Evolutionary conservation across 2,888 invertebrate species (phyloP).

Genomic region (Euproctis similis): DNA sequence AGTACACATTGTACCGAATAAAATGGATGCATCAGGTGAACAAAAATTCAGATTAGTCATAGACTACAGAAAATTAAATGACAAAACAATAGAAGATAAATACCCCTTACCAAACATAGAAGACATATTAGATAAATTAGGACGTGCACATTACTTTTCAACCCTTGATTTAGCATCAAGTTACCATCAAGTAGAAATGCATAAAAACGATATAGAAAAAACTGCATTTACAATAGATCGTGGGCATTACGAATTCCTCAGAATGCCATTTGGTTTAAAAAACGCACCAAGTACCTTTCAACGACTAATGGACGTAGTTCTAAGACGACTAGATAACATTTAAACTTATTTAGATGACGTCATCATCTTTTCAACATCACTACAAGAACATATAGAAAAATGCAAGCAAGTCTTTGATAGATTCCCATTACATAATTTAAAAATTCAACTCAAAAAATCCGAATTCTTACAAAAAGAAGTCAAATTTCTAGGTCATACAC

Average conservation of each 20-base stretch:
- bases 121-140: slow-evolving; percentile 20
- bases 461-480: slow-evolving; percentile 18
- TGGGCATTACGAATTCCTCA: slow-evolving; percentile 31
- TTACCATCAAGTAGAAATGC: slow-evolving; percentile 17
- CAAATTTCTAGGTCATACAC: slow-evolving; percentile 11
- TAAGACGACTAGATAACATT: slow-evolving; percentile 25
- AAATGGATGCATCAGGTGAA: slow-evolving; percentile 5
- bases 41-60: slow-evolving; percentile 7
- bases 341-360: slow-evolving; percentile 9
- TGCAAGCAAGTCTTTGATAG: slow-evolving; percentile 22
- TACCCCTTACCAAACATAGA: slow-evolving; percentile 23
- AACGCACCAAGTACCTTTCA: slow-evolving; percentile 34
- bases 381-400: slow-evolving; percentile 21
- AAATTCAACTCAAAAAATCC: slow-evolving; percentile 19
- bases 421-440: slow-evolving; percentile 15
- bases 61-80: no score
- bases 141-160: slow-evolving; percentile 20
- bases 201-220: slow-evolving; percentile 21
- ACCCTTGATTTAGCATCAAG: slow-evolving; percentile 23
- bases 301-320: slow-evolving; percentile 29
- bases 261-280: slow-evolving; percentile 33
- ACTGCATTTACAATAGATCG: slow-evolving; percentile 29
- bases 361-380: slow-evolving; percentile 6
- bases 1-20: no score
- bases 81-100: slow-evolving; percentile 21